A percentile compares a stretch with the other conserved stretches of the same genome.
Evolutionary conservation across 2,797 vertebrate genomes (phyloP).

Genomic region (Intellagama lesueurii): DNA sequence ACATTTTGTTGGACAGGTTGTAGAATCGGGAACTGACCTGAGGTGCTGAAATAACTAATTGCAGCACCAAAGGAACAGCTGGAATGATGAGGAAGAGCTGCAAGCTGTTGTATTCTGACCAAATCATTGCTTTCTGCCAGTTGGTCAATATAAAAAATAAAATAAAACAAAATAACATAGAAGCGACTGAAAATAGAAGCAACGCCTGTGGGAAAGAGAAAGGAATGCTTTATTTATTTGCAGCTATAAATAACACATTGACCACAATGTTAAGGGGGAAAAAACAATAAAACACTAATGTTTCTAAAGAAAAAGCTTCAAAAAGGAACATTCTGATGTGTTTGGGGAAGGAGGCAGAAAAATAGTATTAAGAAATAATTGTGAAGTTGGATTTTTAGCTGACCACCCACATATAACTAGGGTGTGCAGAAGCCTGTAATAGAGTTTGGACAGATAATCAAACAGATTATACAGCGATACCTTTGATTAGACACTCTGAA

Average conservation of each 20-base stretch:
- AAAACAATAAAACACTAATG: not conserved
- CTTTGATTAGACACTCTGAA: not conserved
- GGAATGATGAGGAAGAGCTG: not conserved
- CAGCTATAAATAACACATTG: not conserved
- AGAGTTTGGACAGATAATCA: not conserved
- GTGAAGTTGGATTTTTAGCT: not conserved
- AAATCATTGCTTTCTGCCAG: conserved; percentile 10
- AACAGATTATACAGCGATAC: not conserved
- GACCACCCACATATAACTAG: not conserved
- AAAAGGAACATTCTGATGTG: not conserved
- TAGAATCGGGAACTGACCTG: not conserved
- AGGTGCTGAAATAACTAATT: conserved; percentile 23
- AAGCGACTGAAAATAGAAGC: conserved; percentile 10
- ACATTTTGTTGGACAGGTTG: not conserved
- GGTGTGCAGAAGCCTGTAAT: not conserved
- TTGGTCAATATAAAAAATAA: conserved; percentile 7
- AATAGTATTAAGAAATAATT: not conserved
- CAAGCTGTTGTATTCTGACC: not conserved
- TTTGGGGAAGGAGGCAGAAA: not conserved
- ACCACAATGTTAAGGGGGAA: not conserved
- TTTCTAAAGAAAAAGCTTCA: not conserved
- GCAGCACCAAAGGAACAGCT: not conserved
- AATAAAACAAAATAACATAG: not conserved
- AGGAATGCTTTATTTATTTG: not conserved
- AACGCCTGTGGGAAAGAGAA: not conserved